A percentile compares a stretch with the other conserved stretches of the same genome.
phyloP scores from a whole-genome alignment of 1,140 invertebrate genomes.

The Marisa cornuarietis region DNA sequence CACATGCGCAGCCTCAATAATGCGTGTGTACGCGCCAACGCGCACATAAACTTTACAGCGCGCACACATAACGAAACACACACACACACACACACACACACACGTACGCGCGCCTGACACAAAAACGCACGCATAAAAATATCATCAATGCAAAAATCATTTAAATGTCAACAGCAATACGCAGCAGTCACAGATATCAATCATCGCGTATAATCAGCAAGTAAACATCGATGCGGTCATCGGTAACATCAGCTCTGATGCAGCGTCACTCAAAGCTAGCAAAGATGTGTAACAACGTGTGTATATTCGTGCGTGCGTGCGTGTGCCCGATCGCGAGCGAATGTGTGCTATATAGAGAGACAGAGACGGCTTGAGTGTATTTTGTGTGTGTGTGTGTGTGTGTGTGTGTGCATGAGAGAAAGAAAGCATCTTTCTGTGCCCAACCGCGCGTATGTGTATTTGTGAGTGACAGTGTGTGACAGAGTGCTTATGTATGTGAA shows the following conservation, averaged over 20 bases:
- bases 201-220: background rate
- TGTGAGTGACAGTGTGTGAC: too few species aligned
- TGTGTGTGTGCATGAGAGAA: too few species aligned
- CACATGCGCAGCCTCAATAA: too few species aligned
- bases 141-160: background rate
- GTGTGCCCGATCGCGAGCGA: too few species aligned
- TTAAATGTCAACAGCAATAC: background rate
- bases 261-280: too few species aligned
- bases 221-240: background rate
- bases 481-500: too few species aligned
- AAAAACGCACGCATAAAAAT: background rate
- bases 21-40: too few species aligned
- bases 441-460: too few species aligned
- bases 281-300: background rate
- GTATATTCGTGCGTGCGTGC: constrained; percentile 27
- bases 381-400: constrained; percentile 34
- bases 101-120: constrained; percentile 1
- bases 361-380: too few species aligned
- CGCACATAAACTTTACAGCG: background rate
- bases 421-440: too few species aligned
- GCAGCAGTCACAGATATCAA: background rate
- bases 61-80: background rate
- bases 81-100: constrained; percentile 16
- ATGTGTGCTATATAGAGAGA: too few species aligned
- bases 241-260: too few species aligned